A percentile compares a stretch with the other conserved stretches of the same genome.
Conservation (phyloP, 1,140 invertebrate genomes). For the Drosophila mojavensis region DNA sequence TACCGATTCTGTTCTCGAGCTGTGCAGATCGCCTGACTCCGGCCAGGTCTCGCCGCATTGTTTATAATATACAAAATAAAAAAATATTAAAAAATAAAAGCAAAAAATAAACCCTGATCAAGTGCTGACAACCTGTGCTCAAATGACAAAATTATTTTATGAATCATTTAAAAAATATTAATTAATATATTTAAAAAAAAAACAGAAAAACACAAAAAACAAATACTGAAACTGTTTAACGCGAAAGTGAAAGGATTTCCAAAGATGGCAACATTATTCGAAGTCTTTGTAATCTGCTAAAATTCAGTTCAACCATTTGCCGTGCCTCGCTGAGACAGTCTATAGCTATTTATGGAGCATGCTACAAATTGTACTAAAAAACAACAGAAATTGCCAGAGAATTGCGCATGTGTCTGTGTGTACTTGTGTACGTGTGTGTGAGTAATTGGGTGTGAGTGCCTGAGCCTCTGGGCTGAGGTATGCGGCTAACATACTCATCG, state of each 20-base stretch:
- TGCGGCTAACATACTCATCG: constrained; percentile 70
- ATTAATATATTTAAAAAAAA: too few relatives aligned
- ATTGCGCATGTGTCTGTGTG: constrained; percentile 25
- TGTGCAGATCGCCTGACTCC: constrained; percentile 73
- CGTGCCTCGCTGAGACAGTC: constrained; percentile 34
- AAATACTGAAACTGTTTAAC: constrained; percentile 14
- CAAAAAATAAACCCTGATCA: constrained; percentile 39
- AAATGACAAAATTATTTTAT: constrained; percentile 26
- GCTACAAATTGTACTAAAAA: constrained; percentile 44
- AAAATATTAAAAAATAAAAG: background rate
- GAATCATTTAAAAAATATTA: constrained; percentile 22
- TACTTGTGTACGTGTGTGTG: constrained; percentile 27
- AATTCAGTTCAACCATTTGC: constrained; percentile 21
- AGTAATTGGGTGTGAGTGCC: constrained; percentile 20
- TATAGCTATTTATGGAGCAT: constrained; percentile 75
- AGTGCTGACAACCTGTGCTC: constrained; percentile 16
- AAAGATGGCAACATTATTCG: constrained; percentile 17
- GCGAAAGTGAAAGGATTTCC: constrained; percentile 29
- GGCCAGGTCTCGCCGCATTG: constrained; percentile 56
- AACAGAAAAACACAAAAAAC: constrained; percentile 6
- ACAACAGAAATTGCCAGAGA: constrained; percentile 34
- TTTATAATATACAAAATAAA: constrained; percentile 44
- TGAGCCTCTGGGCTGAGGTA: constrained; percentile 17
- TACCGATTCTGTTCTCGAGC: constrained; percentile 82
- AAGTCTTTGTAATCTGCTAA: constrained; percentile 25